Base-by-base conservation (phyloP, 2,113 vertebrate species). In the Hystrix brachyura region DNA sequence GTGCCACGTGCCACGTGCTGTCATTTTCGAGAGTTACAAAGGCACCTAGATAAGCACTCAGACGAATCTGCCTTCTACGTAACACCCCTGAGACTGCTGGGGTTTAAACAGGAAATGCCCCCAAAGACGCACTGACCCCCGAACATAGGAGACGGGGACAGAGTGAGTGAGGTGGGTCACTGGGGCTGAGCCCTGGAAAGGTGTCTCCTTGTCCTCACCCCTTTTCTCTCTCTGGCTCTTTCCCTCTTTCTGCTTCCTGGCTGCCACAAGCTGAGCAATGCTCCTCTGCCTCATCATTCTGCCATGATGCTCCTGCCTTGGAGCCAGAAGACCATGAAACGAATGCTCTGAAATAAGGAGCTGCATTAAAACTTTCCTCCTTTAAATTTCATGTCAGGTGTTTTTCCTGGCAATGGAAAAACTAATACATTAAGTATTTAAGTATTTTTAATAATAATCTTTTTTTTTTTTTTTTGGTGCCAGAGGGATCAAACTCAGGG, bases 1-100 rank as follows among this genome's bases (percentile, higher is more conserved):
- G 48, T 3, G 1, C 6, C n/a, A 11, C 5, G 9, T 13, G 10
- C 32, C 32, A 46, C 0, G 29, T 5, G 34, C 1, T n/a, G 2
- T 38, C 48, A 46, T n/a, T 23, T 48, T 60, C 48, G 34, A 57
- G 38, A 8, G 34, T 15, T 10, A 4, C 19, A 14, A 60, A 48
- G 34, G 6, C 17, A 59, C 27, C 93, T 14, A 13, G 4, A 72
- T 5, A 57, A 81, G 74, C 18, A 21, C 13, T 7, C 3, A 19
- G 18, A 57, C 38, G 9, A 23, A 3, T 4, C n/a, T 25, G 29
- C 76, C 76, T 19, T 8, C 51, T 34, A 0, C 29, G 15, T 8
- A 51, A 34, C 8, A 53, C 7, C 7, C 48, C 48, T 14, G 29
- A 76, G 69, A 71, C 0, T 12, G 13, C 14, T 1, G 29, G 13